phyloP scores from a whole-genome alignment of 2,888 invertebrate genomes.

The Balanococcus diminutus region DNA sequence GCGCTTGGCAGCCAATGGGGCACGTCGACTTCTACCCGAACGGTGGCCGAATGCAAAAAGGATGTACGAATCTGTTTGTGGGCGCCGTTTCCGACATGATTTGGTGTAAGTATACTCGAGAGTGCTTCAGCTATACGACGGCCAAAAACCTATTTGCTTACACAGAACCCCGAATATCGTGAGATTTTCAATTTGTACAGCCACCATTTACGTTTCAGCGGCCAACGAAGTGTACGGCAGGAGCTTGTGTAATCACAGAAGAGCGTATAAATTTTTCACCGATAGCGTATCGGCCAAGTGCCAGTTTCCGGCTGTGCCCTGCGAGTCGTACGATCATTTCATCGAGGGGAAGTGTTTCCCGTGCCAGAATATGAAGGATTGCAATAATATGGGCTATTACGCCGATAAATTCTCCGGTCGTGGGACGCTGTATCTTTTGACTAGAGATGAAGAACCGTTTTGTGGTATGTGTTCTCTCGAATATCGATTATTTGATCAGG shows the following conservation, averaged over 20 bases:
- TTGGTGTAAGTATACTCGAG: conserved; percentile 78
- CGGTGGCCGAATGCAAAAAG: conserved; percentile 88
- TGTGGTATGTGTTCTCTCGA: conserved; percentile 76
- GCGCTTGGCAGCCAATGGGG: conserved; percentile 90
- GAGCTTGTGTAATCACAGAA: conserved; percentile 88
- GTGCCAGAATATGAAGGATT: conserved; percentile 67
- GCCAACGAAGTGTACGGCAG: conserved; percentile 83
- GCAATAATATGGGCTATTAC: conserved; percentile 94
- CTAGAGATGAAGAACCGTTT: conserved; percentile 89
- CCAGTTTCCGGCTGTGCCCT: conserved; percentile 89
- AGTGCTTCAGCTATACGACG: not conserved
- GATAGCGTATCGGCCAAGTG: conserved; percentile 91
- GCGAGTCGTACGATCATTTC: conserved; percentile 82
- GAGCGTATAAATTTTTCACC: conserved; percentile 93
- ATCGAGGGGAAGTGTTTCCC: conserved; percentile 78
- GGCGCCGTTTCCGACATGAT: conserved; percentile 90
- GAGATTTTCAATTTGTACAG: not conserved
- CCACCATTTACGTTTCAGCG: conserved; percentile 60
- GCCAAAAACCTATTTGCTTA: not conserved
- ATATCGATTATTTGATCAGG: too few species aligned
- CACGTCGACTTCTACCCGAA: conserved; percentile 93
- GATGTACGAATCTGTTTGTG: conserved; percentile 89
- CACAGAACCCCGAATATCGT: conserved; percentile 34
- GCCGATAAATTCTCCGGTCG: conserved; percentile 82
- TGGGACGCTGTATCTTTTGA: conserved; percentile 86